A percentile compares a stretch with the other conserved stretches of the same genome.
Conservation (phyloP, 2,113 vertebrate species). For the Callocephalon fimbriatum region DNA sequence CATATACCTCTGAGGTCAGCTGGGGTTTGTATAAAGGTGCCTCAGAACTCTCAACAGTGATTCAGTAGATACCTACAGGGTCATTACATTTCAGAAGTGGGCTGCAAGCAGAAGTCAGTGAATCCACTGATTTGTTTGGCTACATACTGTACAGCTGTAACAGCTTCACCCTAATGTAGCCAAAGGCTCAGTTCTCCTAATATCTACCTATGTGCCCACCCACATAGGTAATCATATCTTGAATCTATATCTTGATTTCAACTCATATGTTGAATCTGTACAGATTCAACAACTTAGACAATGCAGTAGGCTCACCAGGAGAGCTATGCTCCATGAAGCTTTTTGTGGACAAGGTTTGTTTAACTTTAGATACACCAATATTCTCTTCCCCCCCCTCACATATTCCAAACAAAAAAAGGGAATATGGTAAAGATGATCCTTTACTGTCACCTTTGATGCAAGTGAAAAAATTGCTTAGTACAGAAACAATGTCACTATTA, state of each 20-base stretch:
- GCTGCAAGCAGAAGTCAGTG: background rate
- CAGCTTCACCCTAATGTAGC: background rate
- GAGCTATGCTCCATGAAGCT: background rate
- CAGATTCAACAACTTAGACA: background rate
- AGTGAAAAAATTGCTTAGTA: background rate
- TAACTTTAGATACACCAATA: background rate
- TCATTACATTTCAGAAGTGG: background rate
- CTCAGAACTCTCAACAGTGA: background rate
- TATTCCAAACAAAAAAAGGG: background rate
- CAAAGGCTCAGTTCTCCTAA: background rate
- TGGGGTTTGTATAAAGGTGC: background rate
- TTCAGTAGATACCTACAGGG: background rate
- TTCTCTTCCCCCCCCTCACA: background rate
- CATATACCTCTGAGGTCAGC: rapidly evolving
- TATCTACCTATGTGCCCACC: background rate
- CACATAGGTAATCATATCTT: background rate
- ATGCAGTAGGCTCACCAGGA: background rate
- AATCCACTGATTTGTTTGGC: background rate
- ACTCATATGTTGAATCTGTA: background rate
- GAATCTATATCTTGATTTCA: too few species aligned
- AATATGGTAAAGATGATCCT: rapidly evolving
- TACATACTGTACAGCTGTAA: background rate
- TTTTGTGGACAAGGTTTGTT: background rate
- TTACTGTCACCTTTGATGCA: background rate
- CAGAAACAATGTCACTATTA: background rate